These are phyloP conservation scores for Misgurnus mizolepis DNA, from an alignment of 2,113 vertebrate genomes.

Conservation along the genomic window DNA sequence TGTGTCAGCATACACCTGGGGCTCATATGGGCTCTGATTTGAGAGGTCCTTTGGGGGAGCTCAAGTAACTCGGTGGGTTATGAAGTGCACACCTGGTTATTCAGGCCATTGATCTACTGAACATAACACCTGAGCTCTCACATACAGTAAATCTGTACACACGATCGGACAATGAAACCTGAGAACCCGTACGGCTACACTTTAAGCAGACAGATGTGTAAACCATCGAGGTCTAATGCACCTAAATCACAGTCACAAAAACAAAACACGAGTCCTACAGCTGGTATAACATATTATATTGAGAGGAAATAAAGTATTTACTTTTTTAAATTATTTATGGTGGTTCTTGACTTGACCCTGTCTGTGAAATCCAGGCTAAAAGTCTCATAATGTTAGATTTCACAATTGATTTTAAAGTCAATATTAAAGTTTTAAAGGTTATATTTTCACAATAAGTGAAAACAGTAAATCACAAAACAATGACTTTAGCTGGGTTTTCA, in stretches of 20 bases:
- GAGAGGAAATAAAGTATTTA: too few species aligned
- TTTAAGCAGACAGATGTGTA: not conserved
- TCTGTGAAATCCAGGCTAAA: too few species aligned
- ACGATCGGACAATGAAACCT: not conserved
- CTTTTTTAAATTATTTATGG: too few species aligned
- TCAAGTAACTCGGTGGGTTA: constrained; percentile 30
- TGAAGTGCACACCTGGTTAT: constrained; percentile 46
- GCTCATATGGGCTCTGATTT: constrained; percentile 19
- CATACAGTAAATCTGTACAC: constrained; percentile 27
- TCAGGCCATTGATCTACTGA: constrained; percentile 38
- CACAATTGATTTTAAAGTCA: too few species aligned
- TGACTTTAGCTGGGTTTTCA: too few species aligned
- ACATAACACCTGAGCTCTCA: constrained; percentile 30
- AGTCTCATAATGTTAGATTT: too few species aligned
- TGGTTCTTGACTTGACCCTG: too few species aligned
- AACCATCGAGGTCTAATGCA: not conserved
- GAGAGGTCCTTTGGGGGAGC: constrained; percentile 21
- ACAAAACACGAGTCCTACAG: too few species aligned
- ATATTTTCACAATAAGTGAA: too few species aligned
- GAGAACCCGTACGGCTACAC: not conserved
- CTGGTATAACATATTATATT: too few species aligned
- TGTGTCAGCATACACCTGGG: constrained; percentile 38
- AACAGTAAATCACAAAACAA: too few species aligned
- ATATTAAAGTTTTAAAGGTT: too few species aligned
- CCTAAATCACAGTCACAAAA: not conserved